Base-by-base conservation (phyloP, 2,888 invertebrate species). In the Mystacides longicornis region DNA sequence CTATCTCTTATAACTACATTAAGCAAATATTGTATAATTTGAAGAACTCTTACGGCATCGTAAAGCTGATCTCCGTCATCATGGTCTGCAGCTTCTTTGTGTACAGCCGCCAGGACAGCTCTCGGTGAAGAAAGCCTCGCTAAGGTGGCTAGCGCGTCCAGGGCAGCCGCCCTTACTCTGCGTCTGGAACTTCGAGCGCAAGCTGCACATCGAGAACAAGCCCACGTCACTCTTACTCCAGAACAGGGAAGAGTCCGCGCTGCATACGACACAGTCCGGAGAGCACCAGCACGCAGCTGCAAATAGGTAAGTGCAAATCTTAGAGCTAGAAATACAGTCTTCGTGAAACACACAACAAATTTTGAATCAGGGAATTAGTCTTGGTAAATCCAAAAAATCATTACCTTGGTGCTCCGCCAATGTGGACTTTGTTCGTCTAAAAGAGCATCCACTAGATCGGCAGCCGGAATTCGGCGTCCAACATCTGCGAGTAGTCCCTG, bases 141-240 rank as follows among this genome's bases (percentile, higher is more conserved):
- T 43, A 92, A 70, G 21, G 87, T 84, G 0, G 92, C 87, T 48
- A 91, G 71, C 27, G 87, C 84, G 68, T 93, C 92, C 52, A 93
- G 79, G 54, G 81, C 87, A 60, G 81, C 93, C 73, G 81, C 93
- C 65, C 81, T 82, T 60, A 86, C 93, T 64, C 82, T 82, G 67
- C 84, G 81, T 64, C 86, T 90, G 62, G 80, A 82, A 67, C 69
- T 84, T 63, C 65, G 75, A 67, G 61, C 77, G 69, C 0, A 76
- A 74, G 67, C 60, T 75, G 70, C 0, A 74, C 87, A 84, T 67
- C 92, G 92, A 51, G 92, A 79, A 55, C 81, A 87, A 60, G 81
- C 93, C 74, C 81, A 92, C 65, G 81, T 82, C 60, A 85, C 93
- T 64, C 81, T 82, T 67, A 83, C 81, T 64, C 86, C 90, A 62